Conservation (phyloP, 2,113 vertebrate genomes). For the western clawed frog (Xenopus tropicalis) region UCB_Xtro_10.0 CM004446.2:8120001-8120500, state of each 20-base stretch:
- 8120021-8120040: no score
- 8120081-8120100: not conserved
- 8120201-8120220: not conserved
- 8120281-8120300: not conserved
- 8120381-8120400: not conserved
- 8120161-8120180: not conserved
- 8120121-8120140: not conserved
- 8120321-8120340: not conserved
- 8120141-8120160: not conserved
- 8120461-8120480: not conserved
- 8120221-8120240: not conserved
- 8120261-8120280: not conserved
- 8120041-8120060: no score
- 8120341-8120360: not conserved
- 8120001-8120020: no score
- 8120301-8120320: not conserved
- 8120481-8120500: not conserved
- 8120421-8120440: not conserved
- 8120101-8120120: not conserved
- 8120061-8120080: no score
- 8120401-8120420: not conserved
- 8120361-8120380: not conserved
- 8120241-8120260: not conserved
- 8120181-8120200: not conserved
- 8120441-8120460: not conserved